Conservation (phyloP, 30 jellyfish, hydroid and myxozoan genomes). For the Pseudorhiza aurosa region DNA sequence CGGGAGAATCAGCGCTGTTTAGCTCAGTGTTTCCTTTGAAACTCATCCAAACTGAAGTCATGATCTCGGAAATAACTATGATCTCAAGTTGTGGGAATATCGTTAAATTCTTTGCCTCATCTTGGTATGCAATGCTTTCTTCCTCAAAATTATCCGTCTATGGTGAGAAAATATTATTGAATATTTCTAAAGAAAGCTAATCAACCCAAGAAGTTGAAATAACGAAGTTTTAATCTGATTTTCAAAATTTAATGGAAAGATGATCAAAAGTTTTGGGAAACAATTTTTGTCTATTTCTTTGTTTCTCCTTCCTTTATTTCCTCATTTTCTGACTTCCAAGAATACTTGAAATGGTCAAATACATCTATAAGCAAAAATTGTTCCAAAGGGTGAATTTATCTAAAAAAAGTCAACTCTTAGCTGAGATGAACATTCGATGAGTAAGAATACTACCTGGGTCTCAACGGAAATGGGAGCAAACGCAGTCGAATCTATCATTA, state of each 20-base stretch:
- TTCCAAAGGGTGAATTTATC: too few relatives aligned
- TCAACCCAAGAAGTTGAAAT: background rate
- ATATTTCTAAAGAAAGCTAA: background rate
- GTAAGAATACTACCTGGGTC: constrained; percentile 37
- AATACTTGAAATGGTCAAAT: too few relatives aligned
- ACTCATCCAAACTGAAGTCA: constrained; percentile 21
- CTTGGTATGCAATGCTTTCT: background rate
- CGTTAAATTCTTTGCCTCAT: background rate
- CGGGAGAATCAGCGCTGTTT: background rate
- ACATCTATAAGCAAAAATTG: too few relatives aligned
- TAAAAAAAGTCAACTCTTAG: too few relatives aligned
- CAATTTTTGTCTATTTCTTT: too few relatives aligned
- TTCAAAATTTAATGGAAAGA: background rate
- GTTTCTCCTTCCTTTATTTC: too few relatives aligned
- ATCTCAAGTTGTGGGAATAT: constrained; percentile 45
- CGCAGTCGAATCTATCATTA: background rate
- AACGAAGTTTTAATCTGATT: background rate
- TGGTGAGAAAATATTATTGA: too few relatives aligned
- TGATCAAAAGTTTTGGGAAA: background rate
- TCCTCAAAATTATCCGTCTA: constrained; percentile 32
- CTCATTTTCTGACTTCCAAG: too few relatives aligned
- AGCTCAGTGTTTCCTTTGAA: background rate
- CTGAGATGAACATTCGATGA: background rate
- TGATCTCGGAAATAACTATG: constrained; percentile 55
- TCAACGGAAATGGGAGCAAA: constrained; percentile 47